Base-by-base conservation (phyloP, 2,888 invertebrate genomes). In the Neoscelio sp. region DNA sequence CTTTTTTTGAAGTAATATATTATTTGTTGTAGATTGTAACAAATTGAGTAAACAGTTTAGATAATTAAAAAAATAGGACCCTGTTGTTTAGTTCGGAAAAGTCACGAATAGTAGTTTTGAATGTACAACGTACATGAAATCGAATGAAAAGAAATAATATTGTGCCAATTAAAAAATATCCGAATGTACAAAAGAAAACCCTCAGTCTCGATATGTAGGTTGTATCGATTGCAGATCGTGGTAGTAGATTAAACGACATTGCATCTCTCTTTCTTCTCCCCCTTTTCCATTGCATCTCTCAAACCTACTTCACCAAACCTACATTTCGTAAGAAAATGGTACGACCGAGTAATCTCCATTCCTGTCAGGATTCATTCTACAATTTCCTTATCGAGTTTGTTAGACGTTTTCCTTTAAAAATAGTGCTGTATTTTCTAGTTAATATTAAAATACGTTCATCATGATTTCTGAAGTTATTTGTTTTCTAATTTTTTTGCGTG, bases 201-300 rank as follows among this genome's bases (percentile, higher is more conserved):
- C 54, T 60, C 44, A 12, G 52, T 46, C 60, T 67, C 67, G 56
- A 62, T 73, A 71, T 67, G 76, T 71, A 76, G 75, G 76, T 80
- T 71, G 65, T 76, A 80, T 80, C 71, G 76, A 80, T 80, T 80
- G 64, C 60, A 38, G 65, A 80, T 80, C 71, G 71, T 58, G 71
- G 52, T 67, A 46, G 68, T 77, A 73, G 76, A 80, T 80, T 76
- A 73, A 42, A 58, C 62, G 73, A 65, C 75, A 71, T 62, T 62
- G 62, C 64, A 62, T 79, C 76, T 48, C 80, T 78, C 71, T 73
- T 71, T n/a, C n/a, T 80, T 67, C 64, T 73, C 65, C 56, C 50
- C 46, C 56, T n/a, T n/a, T n/a, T n/a, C n/a, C n/a, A n/a, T n/a
- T 44, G 1, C 58, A 54, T 77, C 48, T 58, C 77, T 48, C 40